Evolutionary conservation across 2,797 vertebrate genomes (phyloP), one percentile per base, ranked within the genome.

Genomic region (Cryptoblepharus egeriae): DNA sequence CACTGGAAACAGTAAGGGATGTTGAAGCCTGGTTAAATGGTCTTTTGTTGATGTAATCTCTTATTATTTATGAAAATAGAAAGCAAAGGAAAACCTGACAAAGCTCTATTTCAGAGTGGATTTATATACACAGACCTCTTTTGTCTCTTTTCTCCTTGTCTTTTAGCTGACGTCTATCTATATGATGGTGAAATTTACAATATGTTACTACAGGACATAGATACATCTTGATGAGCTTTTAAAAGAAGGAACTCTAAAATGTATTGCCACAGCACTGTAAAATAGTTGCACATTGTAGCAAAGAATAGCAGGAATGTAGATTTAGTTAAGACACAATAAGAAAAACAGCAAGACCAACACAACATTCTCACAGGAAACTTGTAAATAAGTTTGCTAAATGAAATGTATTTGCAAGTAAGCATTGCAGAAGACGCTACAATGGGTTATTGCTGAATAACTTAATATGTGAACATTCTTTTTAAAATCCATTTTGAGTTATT

Each of bases 1-100:
- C 2, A 15, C 5, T 67, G 22, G 42, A 55, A 32, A 49, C 49
- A 20, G 16, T 13, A 57, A 67, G 61, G 45, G 10, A 52, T 37
- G 45, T 49, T 57, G n/a, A 77, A 73, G 61, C 18, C 37, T 22
- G 39, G n/a, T 63, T 73, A 45, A 45, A 39, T 42, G 24, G 30
- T 6, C 70, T 52, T n/a, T 74, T 64, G 80, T 77, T 72, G 64
- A 83, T 64, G 55, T 32, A 49, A 69, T 63, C 65, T 65, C 2
- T 74, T 52, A 64, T 80, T 81, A 39, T 73, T 75, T 35, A 81
- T 42, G 10, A 57, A 70, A 77, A 61, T 15, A 49, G 55, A 75
- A 61, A 60, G 58, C 72, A 75, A 49, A 58, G 55, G 69, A 60
- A 68, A 42, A 52, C 18, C 28, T 49, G 30, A n/a, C 57, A 61